These are phyloP conservation scores for Acronicta alni DNA, from an alignment of 2,888 invertebrate species.

Conservation along the genomic window DNA sequence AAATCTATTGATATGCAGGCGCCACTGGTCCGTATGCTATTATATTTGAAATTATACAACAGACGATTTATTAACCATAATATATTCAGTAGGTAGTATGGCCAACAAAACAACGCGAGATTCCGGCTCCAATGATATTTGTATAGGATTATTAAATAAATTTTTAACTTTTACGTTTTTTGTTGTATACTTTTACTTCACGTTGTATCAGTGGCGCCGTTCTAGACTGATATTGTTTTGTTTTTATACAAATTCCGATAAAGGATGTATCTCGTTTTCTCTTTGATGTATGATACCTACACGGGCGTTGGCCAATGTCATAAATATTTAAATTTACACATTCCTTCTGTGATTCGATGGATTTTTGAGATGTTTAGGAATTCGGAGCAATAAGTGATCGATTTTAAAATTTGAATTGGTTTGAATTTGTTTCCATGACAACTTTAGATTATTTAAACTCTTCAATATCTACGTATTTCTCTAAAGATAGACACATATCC, in stretches of 20 bases:
- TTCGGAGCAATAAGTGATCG: conserved; percentile 13
- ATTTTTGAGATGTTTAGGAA: conserved; percentile 23
- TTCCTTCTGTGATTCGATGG: conserved; percentile 13
- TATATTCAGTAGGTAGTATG: conserved; percentile 57
- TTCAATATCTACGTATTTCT: not conserved
- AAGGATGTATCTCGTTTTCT: conserved; percentile 23
- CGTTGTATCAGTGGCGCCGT: conserved; percentile 50
- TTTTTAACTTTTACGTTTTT: conserved; percentile 34
- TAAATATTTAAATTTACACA: conserved; percentile 31
- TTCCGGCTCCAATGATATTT: conserved; percentile 39
- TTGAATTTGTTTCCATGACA: conserved; percentile 11
- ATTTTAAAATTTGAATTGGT: conserved; percentile 22
- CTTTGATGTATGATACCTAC: conserved; percentile 49
- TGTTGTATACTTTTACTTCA: conserved; percentile 46
- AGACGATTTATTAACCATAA: conserved; percentile 66
- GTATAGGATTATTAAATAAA: conserved; percentile 49
- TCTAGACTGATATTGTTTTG: conserved; percentile 27
- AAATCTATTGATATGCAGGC: conserved; percentile 69
- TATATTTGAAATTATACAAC: conserved; percentile 62
- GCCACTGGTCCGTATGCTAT: conserved; percentile 64
- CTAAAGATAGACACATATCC: too few relatives aligned
- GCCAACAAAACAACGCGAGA: conserved; percentile 44
- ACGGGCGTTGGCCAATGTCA: not conserved
- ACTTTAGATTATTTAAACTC: conserved; percentile 3
- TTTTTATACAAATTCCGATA: conserved; percentile 24